A percentile compares a stretch with the other conserved stretches of the same genome.
Conservation (phyloP, 2,888 invertebrate species). For the Zaprionus lineosus region DNA sequence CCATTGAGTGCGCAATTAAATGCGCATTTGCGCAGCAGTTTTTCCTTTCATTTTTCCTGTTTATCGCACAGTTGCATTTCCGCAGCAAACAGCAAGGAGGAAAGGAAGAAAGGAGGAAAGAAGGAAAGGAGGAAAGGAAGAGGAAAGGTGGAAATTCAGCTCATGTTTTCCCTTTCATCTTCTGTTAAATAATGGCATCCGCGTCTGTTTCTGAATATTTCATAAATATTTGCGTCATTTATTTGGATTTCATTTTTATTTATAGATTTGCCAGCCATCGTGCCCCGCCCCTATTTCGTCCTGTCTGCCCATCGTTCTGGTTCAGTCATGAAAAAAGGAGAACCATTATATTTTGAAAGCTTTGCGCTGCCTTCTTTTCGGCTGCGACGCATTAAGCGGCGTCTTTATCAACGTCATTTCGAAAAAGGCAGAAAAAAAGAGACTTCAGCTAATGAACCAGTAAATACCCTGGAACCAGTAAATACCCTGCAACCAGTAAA, state of each 20-base stretch:
- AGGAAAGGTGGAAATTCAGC: constrained; percentile 28
- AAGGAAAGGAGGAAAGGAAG: no score
- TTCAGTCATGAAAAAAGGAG: constrained; percentile 35
- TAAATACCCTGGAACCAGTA: not conserved
- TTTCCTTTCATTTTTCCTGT: constrained; percentile 19
- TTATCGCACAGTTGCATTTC: constrained; percentile 59
- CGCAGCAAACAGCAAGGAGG: constrained; percentile 69
- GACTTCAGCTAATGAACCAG: not conserved
- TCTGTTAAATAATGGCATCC: no score
- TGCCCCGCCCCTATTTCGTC: not conserved
- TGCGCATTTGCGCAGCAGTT: constrained; percentile 62
- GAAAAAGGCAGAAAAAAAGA: not conserved
- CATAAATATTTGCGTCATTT: constrained; percentile 58
- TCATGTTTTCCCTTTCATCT: constrained; percentile 7
- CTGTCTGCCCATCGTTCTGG: no score
- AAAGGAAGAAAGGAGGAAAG: no score
- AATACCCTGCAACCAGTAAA: not conserved
- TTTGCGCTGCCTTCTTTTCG: constrained; percentile 50
- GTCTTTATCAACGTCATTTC: constrained; percentile 1
- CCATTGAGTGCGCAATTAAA: constrained; percentile 70
- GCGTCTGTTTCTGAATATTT: constrained; percentile 35
- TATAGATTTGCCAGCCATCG: constrained; percentile 58
- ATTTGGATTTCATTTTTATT: constrained; percentile 58
- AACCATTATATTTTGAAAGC: constrained; percentile 16
- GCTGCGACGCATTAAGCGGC: constrained; percentile 54